Conservation (phyloP, 2,888 invertebrate species). For the Anthoptus insignis region DNA sequence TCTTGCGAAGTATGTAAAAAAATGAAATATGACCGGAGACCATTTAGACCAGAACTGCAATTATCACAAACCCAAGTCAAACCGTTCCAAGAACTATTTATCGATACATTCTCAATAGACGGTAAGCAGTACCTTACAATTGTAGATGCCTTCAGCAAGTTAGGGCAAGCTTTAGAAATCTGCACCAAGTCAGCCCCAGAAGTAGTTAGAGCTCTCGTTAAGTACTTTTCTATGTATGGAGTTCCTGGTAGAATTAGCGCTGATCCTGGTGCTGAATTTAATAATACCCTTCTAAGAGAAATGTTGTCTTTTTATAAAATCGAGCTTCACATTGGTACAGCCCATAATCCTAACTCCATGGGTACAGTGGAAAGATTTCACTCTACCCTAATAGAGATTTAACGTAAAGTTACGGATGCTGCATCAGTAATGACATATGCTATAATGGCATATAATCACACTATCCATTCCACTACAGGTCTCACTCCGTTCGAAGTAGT, state of each 20-base stretch:
- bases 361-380: background rate
- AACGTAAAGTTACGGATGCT: slow-evolving; percentile 13
- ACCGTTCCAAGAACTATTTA: slow-evolving; percentile 18
- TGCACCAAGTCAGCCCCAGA: too few relatives aligned
- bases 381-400: slow-evolving; percentile 6
- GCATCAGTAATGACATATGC: background rate
- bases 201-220: background rate
- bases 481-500: slow-evolving; percentile 16
- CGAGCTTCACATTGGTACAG: slow-evolving; percentile 14
- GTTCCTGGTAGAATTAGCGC: background rate
- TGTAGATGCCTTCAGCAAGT: background rate
- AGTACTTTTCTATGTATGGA: too few relatives aligned
- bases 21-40: slow-evolving; percentile 45
- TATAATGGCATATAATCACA: slow-evolving; percentile 17
- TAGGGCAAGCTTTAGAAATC: too few relatives aligned
- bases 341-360: slow-evolving; percentile 8
- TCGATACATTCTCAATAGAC: slow-evolving; percentile 1
- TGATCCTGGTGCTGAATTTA: slow-evolving; percentile 28
- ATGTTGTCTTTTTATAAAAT: slow-evolving; percentile 15
- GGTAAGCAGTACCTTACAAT: slow-evolving; percentile 1
- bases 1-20: slow-evolving; percentile 47
- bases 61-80: slow-evolving; percentile 31
- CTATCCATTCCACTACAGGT: slow-evolving; percentile 10
- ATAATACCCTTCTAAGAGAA: slow-evolving; percentile 19
- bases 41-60: slow-evolving; percentile 25